phyloP scores from a whole-genome alignment of 2,113 vertebrate species.

The Promerops cafer region DNA sequence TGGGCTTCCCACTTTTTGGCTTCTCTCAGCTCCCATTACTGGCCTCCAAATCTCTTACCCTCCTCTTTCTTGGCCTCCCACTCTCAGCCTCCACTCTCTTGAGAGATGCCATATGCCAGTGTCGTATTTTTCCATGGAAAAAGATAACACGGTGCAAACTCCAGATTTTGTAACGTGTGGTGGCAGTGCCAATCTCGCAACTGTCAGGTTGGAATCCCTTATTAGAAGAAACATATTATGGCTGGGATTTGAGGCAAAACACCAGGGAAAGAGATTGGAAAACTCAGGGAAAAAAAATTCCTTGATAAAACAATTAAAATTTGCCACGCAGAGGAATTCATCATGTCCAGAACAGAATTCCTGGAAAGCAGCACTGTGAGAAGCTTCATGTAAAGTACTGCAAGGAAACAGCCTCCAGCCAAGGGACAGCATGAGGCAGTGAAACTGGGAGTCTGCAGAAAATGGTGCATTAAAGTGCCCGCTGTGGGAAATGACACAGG shows the following conservation, averaged over 20 bases:
- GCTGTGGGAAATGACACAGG: neutral
- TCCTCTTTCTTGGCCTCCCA: neutral
- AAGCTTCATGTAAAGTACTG: neutral
- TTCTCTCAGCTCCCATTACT: neutral
- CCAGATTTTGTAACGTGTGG: neutral
- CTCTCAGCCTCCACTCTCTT: neutral
- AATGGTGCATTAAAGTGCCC: accelerated
- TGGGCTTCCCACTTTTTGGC: neutral
- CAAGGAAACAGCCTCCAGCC: neutral
- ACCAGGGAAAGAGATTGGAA: neutral
- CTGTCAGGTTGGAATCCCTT: neutral
- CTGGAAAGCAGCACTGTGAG: slow-evolving; percentile 11
- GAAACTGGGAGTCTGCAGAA: neutral
- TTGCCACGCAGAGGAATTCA: neutral
- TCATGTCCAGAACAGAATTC: neutral
- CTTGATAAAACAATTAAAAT: slow-evolving; percentile 44
- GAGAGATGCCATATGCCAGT: neutral
- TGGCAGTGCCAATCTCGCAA: neutral
- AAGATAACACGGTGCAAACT: neutral
- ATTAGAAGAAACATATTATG: neutral
- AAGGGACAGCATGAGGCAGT: neutral
- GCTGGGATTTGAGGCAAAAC: slow-evolving; percentile 22
- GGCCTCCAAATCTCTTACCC: neutral
- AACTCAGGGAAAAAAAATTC: neutral
- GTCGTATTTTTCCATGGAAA: neutral